phyloP scores from a whole-genome alignment of 2,113 vertebrate species.

The Rana temporaria region DNA sequence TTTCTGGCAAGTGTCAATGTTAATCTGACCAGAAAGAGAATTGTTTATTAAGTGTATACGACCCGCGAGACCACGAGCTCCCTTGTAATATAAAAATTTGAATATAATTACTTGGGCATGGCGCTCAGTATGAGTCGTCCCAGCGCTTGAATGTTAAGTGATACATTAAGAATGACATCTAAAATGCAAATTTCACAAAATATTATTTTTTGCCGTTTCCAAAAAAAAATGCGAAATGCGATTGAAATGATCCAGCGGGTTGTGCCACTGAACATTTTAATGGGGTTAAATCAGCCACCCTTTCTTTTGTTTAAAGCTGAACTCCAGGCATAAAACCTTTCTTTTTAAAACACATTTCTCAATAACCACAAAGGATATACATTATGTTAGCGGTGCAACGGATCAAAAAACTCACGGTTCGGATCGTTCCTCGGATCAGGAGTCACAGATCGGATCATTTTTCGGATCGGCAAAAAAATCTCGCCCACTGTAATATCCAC shows the following conservation, averaged over 20 bases:
- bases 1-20: neutral
- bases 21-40: constrained; percentile 34
- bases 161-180: constrained; percentile 16
- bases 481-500: too few species aligned
- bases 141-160: constrained; percentile 26
- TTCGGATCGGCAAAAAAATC: too few species aligned
- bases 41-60: constrained; percentile 33
- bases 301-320: too few species aligned
- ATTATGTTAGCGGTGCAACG: too few species aligned
- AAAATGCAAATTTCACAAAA: constrained; percentile 10
- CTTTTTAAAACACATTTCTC: too few species aligned
- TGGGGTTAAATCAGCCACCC: neutral
- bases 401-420: too few species aligned
- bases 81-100: constrained; percentile 3
- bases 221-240: neutral
- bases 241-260: neutral
- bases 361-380: too few species aligned
- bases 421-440: too few species aligned
- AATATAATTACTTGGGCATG: neutral
- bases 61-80: constrained; percentile 2
- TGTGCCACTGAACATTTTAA: neutral
- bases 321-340: too few species aligned
- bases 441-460: too few species aligned
- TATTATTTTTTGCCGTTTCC: neutral
- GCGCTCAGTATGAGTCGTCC: neutral